Evolutionary conservation across 2,888 invertebrate species (phyloP).

Genomic region (Tortrix viridana): DNA sequence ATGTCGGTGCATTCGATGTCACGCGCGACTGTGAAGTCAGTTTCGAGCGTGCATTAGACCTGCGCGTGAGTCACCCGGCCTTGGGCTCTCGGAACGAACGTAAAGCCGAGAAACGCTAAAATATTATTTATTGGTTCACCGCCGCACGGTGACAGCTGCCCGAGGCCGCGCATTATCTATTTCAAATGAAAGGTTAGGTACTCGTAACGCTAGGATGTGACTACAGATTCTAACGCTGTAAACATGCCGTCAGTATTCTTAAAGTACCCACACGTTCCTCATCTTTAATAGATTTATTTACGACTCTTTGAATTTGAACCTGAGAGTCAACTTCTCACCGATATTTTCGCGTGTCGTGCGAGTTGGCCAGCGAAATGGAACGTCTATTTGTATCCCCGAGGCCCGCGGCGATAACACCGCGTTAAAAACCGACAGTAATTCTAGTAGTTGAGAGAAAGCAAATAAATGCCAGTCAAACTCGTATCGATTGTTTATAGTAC

Average conservation of each 20-base stretch:
- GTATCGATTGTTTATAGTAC: conserved; percentile 7
- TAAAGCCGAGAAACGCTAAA: conserved; percentile 68
- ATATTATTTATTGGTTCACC: conserved; percentile 73
- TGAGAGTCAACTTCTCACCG: conserved; percentile 68
- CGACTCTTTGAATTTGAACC: conserved; percentile 45
- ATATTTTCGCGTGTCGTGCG: conserved; percentile 76
- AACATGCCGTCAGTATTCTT: neutral
- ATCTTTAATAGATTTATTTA: conserved; percentile 15
- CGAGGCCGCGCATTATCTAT: conserved; percentile 53
- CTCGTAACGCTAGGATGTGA: neutral
- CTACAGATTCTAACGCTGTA: neutral
- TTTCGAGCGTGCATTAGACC: conserved; percentile 59
- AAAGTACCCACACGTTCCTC: neutral
- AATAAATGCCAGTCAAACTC: conserved; percentile 4
- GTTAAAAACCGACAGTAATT: conserved; percentile 22
- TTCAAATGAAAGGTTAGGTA: conserved; percentile 30
- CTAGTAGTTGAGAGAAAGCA: conserved; percentile 18
- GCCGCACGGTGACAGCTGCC: conserved; percentile 57
- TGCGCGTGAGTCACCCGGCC: conserved; percentile 76
- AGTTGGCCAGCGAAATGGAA: conserved; percentile 79
- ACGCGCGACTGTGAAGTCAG: conserved; percentile 56
- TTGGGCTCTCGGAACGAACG: conserved; percentile 63
- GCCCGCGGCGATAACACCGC: conserved; percentile 78
- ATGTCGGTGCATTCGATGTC: conserved; percentile 27
- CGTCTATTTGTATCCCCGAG: conserved; percentile 81